Base-by-base conservation (phyloP, 2,797 vertebrate species). In the Hipposideros larvatus region DNA sequence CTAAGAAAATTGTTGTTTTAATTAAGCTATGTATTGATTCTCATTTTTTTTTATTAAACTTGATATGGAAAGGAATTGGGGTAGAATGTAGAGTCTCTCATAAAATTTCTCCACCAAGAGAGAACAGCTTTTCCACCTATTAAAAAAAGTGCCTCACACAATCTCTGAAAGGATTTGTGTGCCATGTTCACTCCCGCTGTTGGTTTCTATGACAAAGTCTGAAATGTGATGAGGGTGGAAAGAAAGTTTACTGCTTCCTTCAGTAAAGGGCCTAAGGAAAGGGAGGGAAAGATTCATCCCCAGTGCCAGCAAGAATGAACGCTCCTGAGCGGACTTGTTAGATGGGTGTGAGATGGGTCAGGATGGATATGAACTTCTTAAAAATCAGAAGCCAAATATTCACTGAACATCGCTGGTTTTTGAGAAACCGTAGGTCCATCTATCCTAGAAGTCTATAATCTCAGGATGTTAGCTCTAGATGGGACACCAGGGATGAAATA, bases 1-100 rank as follows among this genome's bases (percentile, higher is more conserved):
- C 10, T 92, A 82, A 96, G 0, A 90, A 51, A 95, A 90, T 70
- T 96, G 57, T 97, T 97, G 87, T 93, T 96, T 19, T 97, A 98
- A 97, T 96, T 92, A 94, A 94, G 14, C 96, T 93, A 70, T 57
- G 9, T 79, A 90, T 97, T 95, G 88, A 77, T 98, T 97, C 91
- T 93, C 11, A 80, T 90, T 97, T 92, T 97, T 97, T 91, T 63
- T 95, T 93, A 92, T 74, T 97, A 77, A 94, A 92, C 98, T 97
- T 95, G 26, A 80, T 57, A 26, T 9, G 4, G 87, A 91, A 43
- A 94, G 7, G 18, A 5, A 59, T 48, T 84, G 26, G 43, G 11
- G 4, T 90, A 34, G 5, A 34, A 37, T 31, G 7, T 16, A 63
- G 2, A 74, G 11, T 9, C 1, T 75, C 34, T 41, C 16, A 31